A percentile compares a stretch with the other conserved stretches of the same genome.
phyloP scores from a whole-genome alignment of 2,888 invertebrate genomes.

The Pyrgus malvae region DNA sequence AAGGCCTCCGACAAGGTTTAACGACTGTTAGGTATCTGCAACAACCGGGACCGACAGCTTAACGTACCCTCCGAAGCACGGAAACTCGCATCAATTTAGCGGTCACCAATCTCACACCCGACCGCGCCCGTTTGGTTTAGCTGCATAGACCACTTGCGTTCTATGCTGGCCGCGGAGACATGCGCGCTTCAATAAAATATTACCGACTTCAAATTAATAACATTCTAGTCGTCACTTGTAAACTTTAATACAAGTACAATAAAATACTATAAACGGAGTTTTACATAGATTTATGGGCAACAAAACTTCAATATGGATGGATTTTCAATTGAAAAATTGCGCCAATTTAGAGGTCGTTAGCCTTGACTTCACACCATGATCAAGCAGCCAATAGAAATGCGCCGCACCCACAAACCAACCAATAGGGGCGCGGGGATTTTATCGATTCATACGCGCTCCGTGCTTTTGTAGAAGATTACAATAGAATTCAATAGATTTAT shows the following conservation, averaged over 20 bases:
- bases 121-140: too few relatives aligned
- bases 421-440: slow-evolving; percentile 47
- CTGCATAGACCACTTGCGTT: too few relatives aligned
- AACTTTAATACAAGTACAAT: background rate
- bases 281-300: slow-evolving; percentile 32
- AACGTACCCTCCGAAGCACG: too few relatives aligned
- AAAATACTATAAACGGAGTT: background rate
- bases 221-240: background rate
- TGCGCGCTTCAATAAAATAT: too few relatives aligned
- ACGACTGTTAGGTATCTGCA: too few relatives aligned
- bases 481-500: slow-evolving; percentile 22
- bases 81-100: too few relatives aligned
- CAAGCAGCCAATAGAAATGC: slow-evolving; percentile 47
- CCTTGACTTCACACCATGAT: slow-evolving; percentile 54
- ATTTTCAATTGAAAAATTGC: slow-evolving; percentile 66
- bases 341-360: slow-evolving; percentile 61
- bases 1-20: too few relatives aligned
- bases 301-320: slow-evolving; percentile 37
- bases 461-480: slow-evolving; percentile 33
- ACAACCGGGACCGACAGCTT: too few relatives aligned
- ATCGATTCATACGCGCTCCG: slow-evolving; percentile 56
- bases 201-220: background rate
- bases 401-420: slow-evolving; percentile 54
- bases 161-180: too few relatives aligned
- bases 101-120: too few relatives aligned